A percentile compares a stretch with the other conserved stretches of the same genome.
Conservation (phyloP, 2,797 vertebrate species). For the Sternarchorhynchus goeldii region DNA sequence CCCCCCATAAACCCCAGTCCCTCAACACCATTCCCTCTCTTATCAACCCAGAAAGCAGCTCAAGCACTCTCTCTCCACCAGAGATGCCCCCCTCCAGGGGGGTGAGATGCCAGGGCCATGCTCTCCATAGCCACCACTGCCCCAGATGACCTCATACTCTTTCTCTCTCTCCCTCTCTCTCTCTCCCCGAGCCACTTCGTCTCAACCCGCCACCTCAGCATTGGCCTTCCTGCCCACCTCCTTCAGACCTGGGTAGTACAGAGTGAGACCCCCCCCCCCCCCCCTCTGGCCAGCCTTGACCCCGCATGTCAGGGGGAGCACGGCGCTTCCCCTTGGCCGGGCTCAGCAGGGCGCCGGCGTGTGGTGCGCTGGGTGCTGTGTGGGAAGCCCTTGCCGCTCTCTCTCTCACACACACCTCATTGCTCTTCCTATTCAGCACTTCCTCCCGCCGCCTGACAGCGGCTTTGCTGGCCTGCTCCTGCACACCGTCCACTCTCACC, state of each 20-base stretch:
- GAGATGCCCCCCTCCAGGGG: neutral
- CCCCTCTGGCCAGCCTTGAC: slow-evolving; percentile 72
- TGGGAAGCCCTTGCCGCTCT: slow-evolving; percentile 74
- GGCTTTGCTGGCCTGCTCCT: slow-evolving; percentile 34
- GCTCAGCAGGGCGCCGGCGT: slow-evolving; percentile 67
- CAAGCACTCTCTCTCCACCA: neutral
- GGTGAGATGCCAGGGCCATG: too few relatives aligned
- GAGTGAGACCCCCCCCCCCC: slow-evolving; percentile 48
- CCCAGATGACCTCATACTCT: too few relatives aligned
- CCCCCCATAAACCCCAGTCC: neutral
- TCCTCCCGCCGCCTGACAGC: slow-evolving; percentile 61
- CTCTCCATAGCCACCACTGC: neutral
- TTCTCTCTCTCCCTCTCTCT: too few relatives aligned
- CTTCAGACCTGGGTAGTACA: slow-evolving; percentile 51
- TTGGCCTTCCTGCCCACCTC: neutral
- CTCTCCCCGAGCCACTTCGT: neutral
- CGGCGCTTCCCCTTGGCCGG: slow-evolving; percentile 75
- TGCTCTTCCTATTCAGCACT: slow-evolving; percentile 67
- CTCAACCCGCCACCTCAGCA: neutral
- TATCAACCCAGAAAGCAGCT: neutral
- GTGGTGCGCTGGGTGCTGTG: slow-evolving; percentile 63
- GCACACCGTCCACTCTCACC: slow-evolving; percentile 53
- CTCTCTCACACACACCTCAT: slow-evolving; percentile 74
- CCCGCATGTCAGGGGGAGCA: slow-evolving; percentile 67
- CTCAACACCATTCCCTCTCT: neutral